Evolutionary conservation across 2,797 vertebrate species (phyloP), one percentile per base, ranked within the genome.

Genomic region (Syngnathus acus): DNA sequence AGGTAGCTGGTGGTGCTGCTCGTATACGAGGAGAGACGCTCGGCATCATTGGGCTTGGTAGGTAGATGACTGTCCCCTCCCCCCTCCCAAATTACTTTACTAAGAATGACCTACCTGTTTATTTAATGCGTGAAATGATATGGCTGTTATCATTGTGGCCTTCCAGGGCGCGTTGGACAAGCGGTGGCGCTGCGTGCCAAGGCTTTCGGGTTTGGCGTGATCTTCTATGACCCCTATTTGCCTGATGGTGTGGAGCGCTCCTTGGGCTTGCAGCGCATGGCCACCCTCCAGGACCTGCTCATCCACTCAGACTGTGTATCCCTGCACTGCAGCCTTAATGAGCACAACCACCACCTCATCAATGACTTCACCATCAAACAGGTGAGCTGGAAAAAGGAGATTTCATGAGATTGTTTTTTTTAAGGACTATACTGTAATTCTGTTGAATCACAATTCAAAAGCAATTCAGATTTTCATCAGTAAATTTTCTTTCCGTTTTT

Each of bases 361-460:
- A 95, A 95, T 80, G 94, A 95, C 90, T 95, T 95, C 87, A 94
- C 94, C 87, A 95, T 95, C 87, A 95, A 95, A 90, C 94, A 95
- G 92, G 94, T 94, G 37, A 16, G 72, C 58, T 48, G n/a, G 10
- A 16, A 23, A 21, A 55, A 55, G 16, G 4, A 5, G 43, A 45
- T 16, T 45, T 45, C 43, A 45, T 45, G 13, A 13, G 42, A 10
- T 42, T 42, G 40, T 42, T 43, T 45, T 45, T 45, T 45, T 45
- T 0, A 45, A 45, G 11, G 26, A 32, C 26, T 32, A 3, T 32
- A 32, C 3, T 32, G 26, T 45, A 45, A 45, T 16, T 16, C 11
- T 45, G 43, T 45, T 45, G 13, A 45, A 45, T 13, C 13, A 16
- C 43, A 3, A 45, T 5, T 42, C 42, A 45, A 45, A 45, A 14